A percentile compares a stretch with the other conserved stretches of the same genome.
These are phyloP conservation scores for Drosophila nr. perissopoda DNA, from an alignment of 2,888 invertebrate genomes.

Conservation along the genomic window DNA sequence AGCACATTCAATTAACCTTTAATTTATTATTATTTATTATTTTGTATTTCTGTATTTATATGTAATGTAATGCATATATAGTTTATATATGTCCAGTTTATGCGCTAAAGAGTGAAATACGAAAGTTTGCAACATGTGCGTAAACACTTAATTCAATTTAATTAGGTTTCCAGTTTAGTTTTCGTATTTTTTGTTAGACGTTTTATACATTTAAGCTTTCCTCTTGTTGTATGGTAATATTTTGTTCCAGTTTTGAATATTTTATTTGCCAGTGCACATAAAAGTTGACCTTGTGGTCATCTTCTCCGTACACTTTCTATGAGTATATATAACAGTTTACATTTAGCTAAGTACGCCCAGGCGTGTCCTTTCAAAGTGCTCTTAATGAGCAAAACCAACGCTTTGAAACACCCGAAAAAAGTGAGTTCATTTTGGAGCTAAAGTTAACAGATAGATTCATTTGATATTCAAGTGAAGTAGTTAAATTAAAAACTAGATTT, in stretches of 20 bases:
- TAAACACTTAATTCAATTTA: slow-evolving; percentile 68
- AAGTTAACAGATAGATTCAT: slow-evolving; percentile 14
- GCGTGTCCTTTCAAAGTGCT: slow-evolving; percentile 17
- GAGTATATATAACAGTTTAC: slow-evolving; percentile 53
- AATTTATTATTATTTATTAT: slow-evolving; percentile 3
- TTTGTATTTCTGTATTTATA: slow-evolving; percentile 1
- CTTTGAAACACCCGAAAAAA: slow-evolving; percentile 33
- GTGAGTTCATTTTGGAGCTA: not conserved
- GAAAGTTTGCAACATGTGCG: slow-evolving; percentile 64
- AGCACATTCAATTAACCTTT: slow-evolving; percentile 29
- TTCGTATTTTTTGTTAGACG: slow-evolving; percentile 20
- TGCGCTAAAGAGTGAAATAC: slow-evolving; percentile 57
- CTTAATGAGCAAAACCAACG: slow-evolving; percentile 10
- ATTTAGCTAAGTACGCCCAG: slow-evolving; percentile 29
- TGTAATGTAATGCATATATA: slow-evolving; percentile 16
- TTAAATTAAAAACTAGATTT: not conserved
- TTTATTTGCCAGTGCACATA: slow-evolving; percentile 21
- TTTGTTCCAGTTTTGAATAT: slow-evolving; percentile 13
- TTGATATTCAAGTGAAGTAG: not conserved
- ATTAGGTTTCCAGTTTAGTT: slow-evolving; percentile 34
- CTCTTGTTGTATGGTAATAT: slow-evolving; percentile 7
- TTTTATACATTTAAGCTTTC: slow-evolving; percentile 14
- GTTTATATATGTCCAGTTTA: slow-evolving; percentile 21
- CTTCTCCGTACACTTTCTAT: slow-evolving; percentile 13
- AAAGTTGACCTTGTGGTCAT: slow-evolving; percentile 20